Evolutionary conservation across 2,113 vertebrate species (phyloP), one percentile per base, ranked within the genome.

Genomic region (Nicator chloris): DNA sequence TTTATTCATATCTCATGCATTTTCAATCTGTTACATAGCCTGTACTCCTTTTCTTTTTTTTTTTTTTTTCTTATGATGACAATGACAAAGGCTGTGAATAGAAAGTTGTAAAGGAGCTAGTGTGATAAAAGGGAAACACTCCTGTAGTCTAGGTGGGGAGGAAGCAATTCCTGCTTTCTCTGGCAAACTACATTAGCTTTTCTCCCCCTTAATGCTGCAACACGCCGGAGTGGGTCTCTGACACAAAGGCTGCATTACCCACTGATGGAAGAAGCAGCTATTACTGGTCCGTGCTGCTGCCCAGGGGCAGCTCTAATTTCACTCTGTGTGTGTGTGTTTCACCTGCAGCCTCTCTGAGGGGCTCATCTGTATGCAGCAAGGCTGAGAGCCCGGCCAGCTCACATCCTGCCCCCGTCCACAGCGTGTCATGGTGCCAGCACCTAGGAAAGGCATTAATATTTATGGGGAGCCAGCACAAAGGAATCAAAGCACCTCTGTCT

Each of bases 371-470:
- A 86, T 97, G 82, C 82, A 77, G 65, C 0, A 0, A 86, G 31
- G 24, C 70, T 87, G 50, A 63, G 60, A 75, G 64, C 69, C 11
- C 26, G 44, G 40, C 45, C 73, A 57, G 66, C 54, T 53, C 79
- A 33, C 24, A 21, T 85, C 79, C 42, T 90, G 82, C 63, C 91
- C 78, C 66, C n/a, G 6, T 88, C 76, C 86, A 31, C 3, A 1
- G 18, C 22, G 30, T 94, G 97, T 97, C 92, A 85, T 24, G 9
- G 59, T 64, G 90, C 86, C 89, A 97, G 65, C 47, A 70, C 82
- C 91, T 75, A 57, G 88, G 63, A 82, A 95, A 82, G 35, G 20
- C 53, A 94, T 95, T 84, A 92, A 92, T 94, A 97, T 97, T 92
- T 75, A 96, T 96, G 27, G 35, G 8, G 22, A 80, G 22, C 10